Percentiles rank a stretch among this genome's conserved stretches.
Evolutionary conservation across 2,113 vertebrate genomes (phyloP).

Genomic region (Drymodes brunneopygia): DNA sequence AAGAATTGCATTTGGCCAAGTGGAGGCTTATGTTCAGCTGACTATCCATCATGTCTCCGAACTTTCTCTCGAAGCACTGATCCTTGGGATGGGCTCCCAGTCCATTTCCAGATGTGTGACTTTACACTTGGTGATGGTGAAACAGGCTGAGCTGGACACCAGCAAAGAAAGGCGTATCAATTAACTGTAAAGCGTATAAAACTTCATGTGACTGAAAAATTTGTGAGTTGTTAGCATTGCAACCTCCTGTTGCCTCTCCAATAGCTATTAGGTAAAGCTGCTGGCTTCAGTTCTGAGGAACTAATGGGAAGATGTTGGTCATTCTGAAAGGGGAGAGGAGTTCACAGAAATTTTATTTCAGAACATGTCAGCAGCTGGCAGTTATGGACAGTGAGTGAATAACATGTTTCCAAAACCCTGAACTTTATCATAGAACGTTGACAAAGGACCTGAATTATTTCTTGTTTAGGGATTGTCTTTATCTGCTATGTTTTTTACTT

Average conservation of each 20-base stretch:
- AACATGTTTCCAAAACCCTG: background rate
- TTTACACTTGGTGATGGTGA: background rate
- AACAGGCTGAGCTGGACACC: background rate
- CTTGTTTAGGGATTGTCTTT: background rate
- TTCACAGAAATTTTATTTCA: background rate
- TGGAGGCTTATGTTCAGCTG: conserved; percentile 5
- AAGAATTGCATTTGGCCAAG: conserved; percentile 56
- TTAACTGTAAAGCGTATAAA: background rate
- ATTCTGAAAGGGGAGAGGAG: background rate
- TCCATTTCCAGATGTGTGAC: background rate
- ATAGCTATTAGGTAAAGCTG: conserved; percentile 1
- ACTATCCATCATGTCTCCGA: background rate
- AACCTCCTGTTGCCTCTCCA: background rate
- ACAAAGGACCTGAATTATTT: background rate
- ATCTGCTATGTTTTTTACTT: background rate
- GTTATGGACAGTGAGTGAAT: background rate
- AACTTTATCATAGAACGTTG: background rate
- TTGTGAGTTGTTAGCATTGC: background rate
- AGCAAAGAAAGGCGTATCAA: background rate
- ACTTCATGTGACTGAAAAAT: background rate
- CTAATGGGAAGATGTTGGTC: background rate
- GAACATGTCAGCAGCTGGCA: background rate
- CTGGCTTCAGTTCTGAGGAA: conserved; percentile 27
- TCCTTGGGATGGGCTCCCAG: background rate
- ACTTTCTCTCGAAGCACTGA: background rate